phyloP scores from a whole-genome alignment of 2,113 vertebrate species.

The Perognathus longimembris region DNA sequence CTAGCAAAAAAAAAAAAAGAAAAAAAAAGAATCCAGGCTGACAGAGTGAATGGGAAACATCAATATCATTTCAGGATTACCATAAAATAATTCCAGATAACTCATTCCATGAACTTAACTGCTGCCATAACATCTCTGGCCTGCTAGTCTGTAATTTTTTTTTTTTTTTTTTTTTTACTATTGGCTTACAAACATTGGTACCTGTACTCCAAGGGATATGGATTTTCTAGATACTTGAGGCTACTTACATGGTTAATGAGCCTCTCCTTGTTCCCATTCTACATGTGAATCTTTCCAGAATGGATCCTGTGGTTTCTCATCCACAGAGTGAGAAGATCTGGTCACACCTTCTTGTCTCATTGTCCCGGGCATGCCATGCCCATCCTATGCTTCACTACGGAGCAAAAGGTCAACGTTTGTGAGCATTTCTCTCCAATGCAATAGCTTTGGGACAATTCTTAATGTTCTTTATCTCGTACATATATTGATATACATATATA shows the following conservation, averaged over 20 bases:
- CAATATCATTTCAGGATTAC: neutral
- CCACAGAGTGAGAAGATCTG: too few species aligned
- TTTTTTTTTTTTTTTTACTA: neutral
- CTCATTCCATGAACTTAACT: neutral
- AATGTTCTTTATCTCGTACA: neutral
- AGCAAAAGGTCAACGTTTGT: too few species aligned
- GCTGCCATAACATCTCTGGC: neutral
- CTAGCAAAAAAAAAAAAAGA: neutral
- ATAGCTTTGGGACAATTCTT: neutral
- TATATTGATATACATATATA: neutral
- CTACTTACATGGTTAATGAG: neutral
- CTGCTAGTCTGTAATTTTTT: slow-evolving; percentile 26
- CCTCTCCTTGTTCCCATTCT: neutral
- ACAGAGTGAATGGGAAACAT: neutral
- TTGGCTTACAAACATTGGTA: slow-evolving; percentile 13
- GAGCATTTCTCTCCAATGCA: neutral
- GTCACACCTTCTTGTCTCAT: neutral
- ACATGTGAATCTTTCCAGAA: neutral
- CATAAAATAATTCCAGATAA: neutral
- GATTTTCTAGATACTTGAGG: slow-evolving; percentile 31
- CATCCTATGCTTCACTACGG: rapidly evolving
- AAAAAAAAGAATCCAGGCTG: neutral
- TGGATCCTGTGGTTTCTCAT: neutral
- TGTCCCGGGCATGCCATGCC: rapidly evolving
- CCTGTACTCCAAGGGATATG: neutral